These are phyloP conservation scores for Hyperopisus bebe DNA, from an alignment of 2,113 vertebrate genomes.

Conservation along the genomic window DNA sequence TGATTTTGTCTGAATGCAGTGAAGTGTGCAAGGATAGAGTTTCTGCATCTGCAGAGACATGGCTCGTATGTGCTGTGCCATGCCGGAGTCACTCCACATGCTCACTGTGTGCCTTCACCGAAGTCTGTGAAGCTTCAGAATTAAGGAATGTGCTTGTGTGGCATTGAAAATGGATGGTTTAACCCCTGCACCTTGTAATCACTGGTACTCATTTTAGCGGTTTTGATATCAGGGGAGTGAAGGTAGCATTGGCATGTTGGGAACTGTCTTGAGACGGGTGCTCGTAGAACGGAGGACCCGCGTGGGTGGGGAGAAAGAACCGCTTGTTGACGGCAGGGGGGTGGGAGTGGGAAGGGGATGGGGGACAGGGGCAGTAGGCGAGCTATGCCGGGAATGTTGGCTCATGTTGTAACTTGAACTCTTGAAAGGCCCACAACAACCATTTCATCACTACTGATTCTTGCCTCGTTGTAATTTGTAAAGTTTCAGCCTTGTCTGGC, in stretches of 20 bases:
- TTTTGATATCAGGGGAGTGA: conserved; percentile 9
- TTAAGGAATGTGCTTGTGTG: background rate
- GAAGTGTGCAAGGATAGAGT: background rate
- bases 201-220: background rate
- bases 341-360: conserved; percentile 10
- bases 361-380: conserved; percentile 45
- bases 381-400: conserved; percentile 62
- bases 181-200: background rate
- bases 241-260: background rate
- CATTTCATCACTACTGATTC: conserved; percentile 31
- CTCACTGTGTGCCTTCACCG: background rate
- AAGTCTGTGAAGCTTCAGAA: background rate
- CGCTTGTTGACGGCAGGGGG: conserved; percentile 7
- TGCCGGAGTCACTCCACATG: background rate
- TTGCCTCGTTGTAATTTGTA: conserved; percentile 41
- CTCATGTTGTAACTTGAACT: conserved; percentile 63
- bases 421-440: conserved; percentile 44
- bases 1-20: conserved; percentile 18
- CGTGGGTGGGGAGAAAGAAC: background rate
- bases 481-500: conserved; percentile 46
- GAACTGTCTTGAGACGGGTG: background rate
- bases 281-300: background rate
- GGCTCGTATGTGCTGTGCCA: background rate
- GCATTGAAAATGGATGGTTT: conserved; percentile 4
- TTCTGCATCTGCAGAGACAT: background rate